Evolutionary conservation across 2,888 invertebrate genomes (phyloP).

Genomic region (Leucoptera coffeella): DNA sequence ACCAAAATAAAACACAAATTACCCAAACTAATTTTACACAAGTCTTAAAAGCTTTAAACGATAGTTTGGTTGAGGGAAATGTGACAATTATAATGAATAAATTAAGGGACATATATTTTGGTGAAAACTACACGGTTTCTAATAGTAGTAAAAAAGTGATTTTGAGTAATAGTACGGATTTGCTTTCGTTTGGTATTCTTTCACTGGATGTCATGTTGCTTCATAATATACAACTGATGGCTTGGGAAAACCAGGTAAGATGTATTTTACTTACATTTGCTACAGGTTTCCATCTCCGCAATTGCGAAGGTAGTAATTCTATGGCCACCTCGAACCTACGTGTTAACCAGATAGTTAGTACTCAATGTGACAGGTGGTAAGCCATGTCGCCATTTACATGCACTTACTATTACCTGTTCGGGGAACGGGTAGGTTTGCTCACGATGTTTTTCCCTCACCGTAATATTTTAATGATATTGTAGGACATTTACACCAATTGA

Average conservation of each 20-base stretch:
- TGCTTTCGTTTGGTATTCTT: conserved; percentile 50
- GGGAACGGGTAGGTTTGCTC: too few relatives aligned
- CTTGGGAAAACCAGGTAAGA: conserved; percentile 46
- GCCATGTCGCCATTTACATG: too few relatives aligned
- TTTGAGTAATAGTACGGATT: conserved; percentile 33
- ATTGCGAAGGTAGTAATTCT: too few relatives aligned
- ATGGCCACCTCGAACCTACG: too few relatives aligned
- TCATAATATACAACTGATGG: conserved; percentile 51
- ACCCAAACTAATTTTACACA: conserved; percentile 20
- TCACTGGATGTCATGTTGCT: conserved; percentile 52
- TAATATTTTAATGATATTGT: too few relatives aligned
- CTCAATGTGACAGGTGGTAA: too few relatives aligned
- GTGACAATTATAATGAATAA: conserved; percentile 40
- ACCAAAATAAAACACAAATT: conserved; percentile 9
- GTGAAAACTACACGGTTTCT: conserved; percentile 20
- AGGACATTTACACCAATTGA: too few relatives aligned
- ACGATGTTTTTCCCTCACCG: too few relatives aligned
- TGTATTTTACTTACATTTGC: not conserved
- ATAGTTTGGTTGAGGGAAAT: conserved; percentile 42
- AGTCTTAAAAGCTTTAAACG: conserved; percentile 43
- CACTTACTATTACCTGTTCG: too few relatives aligned
- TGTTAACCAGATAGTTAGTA: too few relatives aligned
- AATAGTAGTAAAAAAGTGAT: conserved; percentile 23
- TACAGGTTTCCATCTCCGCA: too few relatives aligned
- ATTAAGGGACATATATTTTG: conserved; percentile 44